Conservation (phyloP, 2,888 invertebrate species). For the Sphecodes monilicornis region DNA sequence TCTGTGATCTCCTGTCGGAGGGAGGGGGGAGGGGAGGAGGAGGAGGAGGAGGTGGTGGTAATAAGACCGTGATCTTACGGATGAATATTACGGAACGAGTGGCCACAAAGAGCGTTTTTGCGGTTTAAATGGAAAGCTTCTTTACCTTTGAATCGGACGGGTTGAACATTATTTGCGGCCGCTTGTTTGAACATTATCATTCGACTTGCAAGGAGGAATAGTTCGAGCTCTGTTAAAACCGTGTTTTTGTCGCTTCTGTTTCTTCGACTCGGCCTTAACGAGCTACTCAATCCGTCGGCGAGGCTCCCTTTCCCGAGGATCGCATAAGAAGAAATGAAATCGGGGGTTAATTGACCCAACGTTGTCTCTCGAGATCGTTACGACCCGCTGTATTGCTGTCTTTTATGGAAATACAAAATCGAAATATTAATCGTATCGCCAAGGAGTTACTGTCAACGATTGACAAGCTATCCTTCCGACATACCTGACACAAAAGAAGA, state of each 20-base stretch:
- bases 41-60: background rate
- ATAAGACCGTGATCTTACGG: background rate
- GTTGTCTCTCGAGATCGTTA: background rate
- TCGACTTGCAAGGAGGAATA: background rate
- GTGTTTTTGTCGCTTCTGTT: background rate
- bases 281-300: background rate
- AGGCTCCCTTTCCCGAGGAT: background rate
- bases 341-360: background rate
- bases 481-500: background rate
- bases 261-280: background rate
- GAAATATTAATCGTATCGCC: background rate
- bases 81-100: background rate
- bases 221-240: background rate
- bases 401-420: background rate
- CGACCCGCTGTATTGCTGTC: background rate
- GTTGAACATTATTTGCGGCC: background rate
- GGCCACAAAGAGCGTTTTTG: background rate
- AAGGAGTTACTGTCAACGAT: background rate
- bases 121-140: background rate
- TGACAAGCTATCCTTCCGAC: background rate
- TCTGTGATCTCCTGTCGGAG: background rate
- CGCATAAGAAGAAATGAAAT: background rate
- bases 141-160: background rate
- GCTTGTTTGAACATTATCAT: background rate
- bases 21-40: too few relatives aligned